Evolutionary conservation across 2,888 invertebrate species (phyloP).

Genomic region (Deroplatys truncata): DNA sequence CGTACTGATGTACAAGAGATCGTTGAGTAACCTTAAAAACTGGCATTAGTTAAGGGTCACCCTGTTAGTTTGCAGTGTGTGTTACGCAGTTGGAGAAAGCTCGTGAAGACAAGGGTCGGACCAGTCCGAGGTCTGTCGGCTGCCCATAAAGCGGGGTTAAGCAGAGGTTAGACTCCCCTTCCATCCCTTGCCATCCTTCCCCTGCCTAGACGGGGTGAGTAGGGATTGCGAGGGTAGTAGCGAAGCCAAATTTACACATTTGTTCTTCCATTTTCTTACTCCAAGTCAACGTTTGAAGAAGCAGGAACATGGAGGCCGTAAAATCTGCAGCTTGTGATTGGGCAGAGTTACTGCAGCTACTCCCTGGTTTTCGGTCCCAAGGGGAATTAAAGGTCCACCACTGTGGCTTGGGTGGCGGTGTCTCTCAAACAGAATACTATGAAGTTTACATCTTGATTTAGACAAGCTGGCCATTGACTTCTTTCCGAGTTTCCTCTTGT

Average conservation of each 20-base stretch:
- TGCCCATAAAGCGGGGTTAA: not conserved
- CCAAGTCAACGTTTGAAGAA: not conserved
- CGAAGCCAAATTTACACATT: not conserved
- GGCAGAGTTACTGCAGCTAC: not conserved
- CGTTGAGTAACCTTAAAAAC: not conserved
- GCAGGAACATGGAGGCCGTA: not conserved
- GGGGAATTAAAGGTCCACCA: not conserved
- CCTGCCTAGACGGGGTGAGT: not conserved
- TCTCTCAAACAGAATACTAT: not conserved
- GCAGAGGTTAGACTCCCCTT: not conserved
- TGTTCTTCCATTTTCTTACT: not conserved
- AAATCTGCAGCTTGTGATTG: not conserved
- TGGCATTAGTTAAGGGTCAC: not conserved
- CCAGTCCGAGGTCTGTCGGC: not conserved
- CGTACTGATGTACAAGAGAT: not conserved
- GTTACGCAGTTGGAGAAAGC: not conserved
- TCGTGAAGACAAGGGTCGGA: not conserved
- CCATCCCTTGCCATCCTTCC: not conserved
- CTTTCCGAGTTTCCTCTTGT: not conserved
- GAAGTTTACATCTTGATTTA: not conserved
- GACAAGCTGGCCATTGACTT: not conserved
- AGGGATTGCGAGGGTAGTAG: not conserved
- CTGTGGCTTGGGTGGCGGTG: not conserved
- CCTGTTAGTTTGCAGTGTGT: not conserved
- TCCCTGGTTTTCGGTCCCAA: too few species aligned